Percentiles rank a stretch among this genome's conserved stretches.
Evolutionary conservation across 2,888 invertebrate genomes (phyloP).

Genomic region (Cheilosia vernalis): DNA sequence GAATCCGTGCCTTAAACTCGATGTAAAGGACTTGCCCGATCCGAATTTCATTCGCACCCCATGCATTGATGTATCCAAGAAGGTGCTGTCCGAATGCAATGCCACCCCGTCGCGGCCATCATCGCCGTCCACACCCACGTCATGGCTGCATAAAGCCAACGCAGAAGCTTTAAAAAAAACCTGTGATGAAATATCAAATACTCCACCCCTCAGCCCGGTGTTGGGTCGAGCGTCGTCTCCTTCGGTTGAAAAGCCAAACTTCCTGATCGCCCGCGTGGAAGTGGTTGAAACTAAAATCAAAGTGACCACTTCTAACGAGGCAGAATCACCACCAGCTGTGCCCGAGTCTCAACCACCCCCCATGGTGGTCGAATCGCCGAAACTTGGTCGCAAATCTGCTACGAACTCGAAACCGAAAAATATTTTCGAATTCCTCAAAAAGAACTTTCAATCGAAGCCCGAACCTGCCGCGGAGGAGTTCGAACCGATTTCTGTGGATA

Average conservation of each 20-base stretch:
- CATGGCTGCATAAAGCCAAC: constrained; percentile 55
- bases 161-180: constrained; percentile 48
- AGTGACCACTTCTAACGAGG: constrained; percentile 79
- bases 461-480: constrained; percentile 76
- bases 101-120: constrained; percentile 74
- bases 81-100: neutral
- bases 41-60: constrained; percentile 61
- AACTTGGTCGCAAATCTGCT: constrained; percentile 47
- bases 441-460: constrained; percentile 80
- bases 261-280: constrained; percentile 80
- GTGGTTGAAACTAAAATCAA: constrained; percentile 82
- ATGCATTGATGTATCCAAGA: constrained; percentile 37
- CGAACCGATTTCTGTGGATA: constrained; percentile 79
- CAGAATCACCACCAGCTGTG: constrained; percentile 78
- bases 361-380: constrained; percentile 58
- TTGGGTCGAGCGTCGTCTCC: constrained; percentile 22
- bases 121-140: constrained; percentile 49
- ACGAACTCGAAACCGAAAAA: constrained; percentile 80
- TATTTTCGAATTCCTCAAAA: constrained; percentile 83
- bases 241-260: constrained; percentile 76
- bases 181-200: constrained; percentile 48
- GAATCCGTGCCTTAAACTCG: constrained; percentile 56
- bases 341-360: constrained; percentile 74
- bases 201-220: constrained; percentile 56
- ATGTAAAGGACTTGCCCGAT: constrained; percentile 61